phyloP scores from a whole-genome alignment of 2,113 vertebrate species.

The Tautogolabrus adspersus region DNA sequence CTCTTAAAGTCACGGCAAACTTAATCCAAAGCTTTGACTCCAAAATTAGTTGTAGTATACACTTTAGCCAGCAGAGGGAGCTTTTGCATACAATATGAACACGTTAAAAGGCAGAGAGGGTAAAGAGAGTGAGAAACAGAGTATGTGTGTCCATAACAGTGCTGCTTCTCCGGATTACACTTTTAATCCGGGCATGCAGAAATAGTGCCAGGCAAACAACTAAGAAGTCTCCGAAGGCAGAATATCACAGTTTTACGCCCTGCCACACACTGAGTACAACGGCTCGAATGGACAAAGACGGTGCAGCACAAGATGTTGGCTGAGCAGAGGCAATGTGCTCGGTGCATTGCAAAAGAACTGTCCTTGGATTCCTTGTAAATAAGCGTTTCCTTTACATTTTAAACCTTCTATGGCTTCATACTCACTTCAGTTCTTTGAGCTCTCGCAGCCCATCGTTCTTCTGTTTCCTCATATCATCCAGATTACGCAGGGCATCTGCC shows the following conservation, averaged over 20 bases:
- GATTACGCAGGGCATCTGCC: conserved; percentile 93
- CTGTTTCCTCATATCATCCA: conserved; percentile 97
- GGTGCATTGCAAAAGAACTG: conserved; percentile 7
- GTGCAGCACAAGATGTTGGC: not conserved
- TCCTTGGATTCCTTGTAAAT: not conserved
- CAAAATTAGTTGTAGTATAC: conserved; percentile 24
- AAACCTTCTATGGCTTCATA: conserved; percentile 1
- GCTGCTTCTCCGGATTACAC: conserved; percentile 65
- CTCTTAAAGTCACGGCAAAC: conserved; percentile 54
- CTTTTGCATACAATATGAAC: conserved; percentile 36
- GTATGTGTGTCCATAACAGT: conserved; percentile 56
- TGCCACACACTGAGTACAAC: conserved; percentile 45
- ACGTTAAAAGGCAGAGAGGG: not conserved
- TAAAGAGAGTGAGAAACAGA: conserved; percentile 25
- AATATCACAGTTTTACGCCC: conserved; percentile 48
- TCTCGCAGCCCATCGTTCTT: conserved; percentile 93
- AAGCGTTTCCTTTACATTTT: not conserved
- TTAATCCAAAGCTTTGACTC: not conserved
- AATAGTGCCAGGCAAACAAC: conserved; percentile 49
- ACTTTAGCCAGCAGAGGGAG: conserved; percentile 73
- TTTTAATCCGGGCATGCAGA: conserved; percentile 68
- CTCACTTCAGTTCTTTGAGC: conserved; percentile 95
- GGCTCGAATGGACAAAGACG: conserved; percentile 48
- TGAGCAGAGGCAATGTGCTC: not conserved
- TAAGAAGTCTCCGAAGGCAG: conserved; percentile 44